Evolutionary conservation across 2,888 invertebrate genomes (phyloP), one percentile per base, ranked within the genome.

Genomic region (Chrysolina oricalcia): DNA sequence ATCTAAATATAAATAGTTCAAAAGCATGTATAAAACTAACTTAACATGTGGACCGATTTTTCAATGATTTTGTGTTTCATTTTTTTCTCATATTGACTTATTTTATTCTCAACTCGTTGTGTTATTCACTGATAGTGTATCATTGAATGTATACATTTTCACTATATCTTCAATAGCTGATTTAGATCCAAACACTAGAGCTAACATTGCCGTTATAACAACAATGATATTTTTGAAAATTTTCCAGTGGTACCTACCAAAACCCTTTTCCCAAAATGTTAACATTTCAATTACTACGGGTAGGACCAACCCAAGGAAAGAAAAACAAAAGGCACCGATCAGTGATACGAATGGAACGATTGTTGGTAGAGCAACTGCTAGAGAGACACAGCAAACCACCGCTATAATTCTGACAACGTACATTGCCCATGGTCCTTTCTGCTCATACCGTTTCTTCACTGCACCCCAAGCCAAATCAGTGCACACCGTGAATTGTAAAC

Each of bases 401-500:
- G 94, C 87, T 75, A 94, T 90, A 80, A 93, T 92, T 83, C 91
- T 90, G 87, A 96, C 90, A 40, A 93, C 88, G 88, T 96, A 97
- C 87, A 97, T 96, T 6, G 94, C 93, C n/a, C 94, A 84, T 23
- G 91, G 88, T 10, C 93, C 93, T 67, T 92, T 91, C 84, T 93
- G 93, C 5, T 78, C 73, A 80, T 81, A 86, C 80, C 90, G 91
- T 0, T 95, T 93, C 86, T 96, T 94, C 69, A 98, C 90, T 69
- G 91, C 91, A 83, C 94, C 95, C 97, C 97, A 98, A 78, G 94
- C 94, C 81, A 99, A 97, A 85, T 96, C 96, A 73, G 98, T 91
- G 87, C 98, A 98, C n/a, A 99, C 98, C 89, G 95, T 99, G 89
- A 98, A 98, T 89, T 99, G 98, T 19, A 99, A 92, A 8, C 97